Conservation (phyloP, 1,140 invertebrate genomes). For the Liolophura sinensis region DNA sequence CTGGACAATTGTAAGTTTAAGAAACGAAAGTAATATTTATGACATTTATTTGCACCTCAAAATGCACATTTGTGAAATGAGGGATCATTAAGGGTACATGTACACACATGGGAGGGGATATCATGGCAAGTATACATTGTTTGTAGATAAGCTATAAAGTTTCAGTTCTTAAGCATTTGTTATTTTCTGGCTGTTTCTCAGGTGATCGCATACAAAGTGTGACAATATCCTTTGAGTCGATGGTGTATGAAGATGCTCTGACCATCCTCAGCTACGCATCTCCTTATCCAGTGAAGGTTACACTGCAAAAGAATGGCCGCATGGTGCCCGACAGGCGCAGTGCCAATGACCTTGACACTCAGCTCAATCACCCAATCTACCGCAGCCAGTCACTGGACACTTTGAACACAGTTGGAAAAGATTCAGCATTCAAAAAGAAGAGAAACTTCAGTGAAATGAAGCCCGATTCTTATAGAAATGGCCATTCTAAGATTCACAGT, state of each 20-base stretch:
- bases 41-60: too few species aligned
- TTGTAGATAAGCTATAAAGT: not conserved
- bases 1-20: too few species aligned
- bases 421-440: slow-evolving; percentile 26
- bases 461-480: slow-evolving; percentile 7
- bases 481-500: too few species aligned
- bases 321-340: slow-evolving; percentile 10
- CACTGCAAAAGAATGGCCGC: slow-evolving; percentile 31
- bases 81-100: too few species aligned
- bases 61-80: too few species aligned
- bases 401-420: slow-evolving; percentile 38
- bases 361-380: slow-evolving; percentile 66
- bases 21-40: too few species aligned
- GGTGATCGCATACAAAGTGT: slow-evolving; percentile 85
- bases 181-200: slow-evolving; percentile 57
- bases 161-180: not conserved
- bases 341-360: slow-evolving; percentile 11
- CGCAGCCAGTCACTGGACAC: slow-evolving; percentile 72
- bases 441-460: slow-evolving; percentile 40
- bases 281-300: slow-evolving; percentile 76
- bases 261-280: slow-evolving; percentile 88
- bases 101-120: too few species aligned
- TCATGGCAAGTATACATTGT: too few species aligned
- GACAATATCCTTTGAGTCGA: slow-evolving; percentile 83
- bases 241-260: slow-evolving; percentile 87